phyloP scores from a whole-genome alignment of 2,888 invertebrate genomes.

The Apodemia hepburni region DNA sequence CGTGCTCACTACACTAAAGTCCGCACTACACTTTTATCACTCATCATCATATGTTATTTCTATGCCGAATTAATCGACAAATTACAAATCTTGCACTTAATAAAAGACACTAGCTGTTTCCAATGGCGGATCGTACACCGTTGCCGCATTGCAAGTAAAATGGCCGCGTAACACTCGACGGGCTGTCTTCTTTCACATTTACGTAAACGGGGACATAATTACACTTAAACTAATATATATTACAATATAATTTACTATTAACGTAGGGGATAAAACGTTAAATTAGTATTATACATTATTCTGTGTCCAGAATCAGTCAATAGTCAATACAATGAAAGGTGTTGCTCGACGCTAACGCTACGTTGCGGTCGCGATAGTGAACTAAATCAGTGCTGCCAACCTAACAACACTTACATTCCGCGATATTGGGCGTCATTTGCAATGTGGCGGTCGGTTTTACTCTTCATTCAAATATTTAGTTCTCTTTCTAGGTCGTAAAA shows the following conservation, averaged over 20 bases:
- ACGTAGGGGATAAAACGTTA: slow-evolving; percentile 77
- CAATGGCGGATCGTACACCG: slow-evolving; percentile 87
- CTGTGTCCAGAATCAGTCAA: slow-evolving; percentile 83
- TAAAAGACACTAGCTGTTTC: slow-evolving; percentile 84
- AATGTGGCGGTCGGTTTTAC: slow-evolving; percentile 62
- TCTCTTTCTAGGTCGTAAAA: slow-evolving; percentile 46
- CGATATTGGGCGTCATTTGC: slow-evolving; percentile 69
- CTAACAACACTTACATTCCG: slow-evolving; percentile 56
- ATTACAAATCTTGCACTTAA: slow-evolving; percentile 81
- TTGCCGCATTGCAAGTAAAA: slow-evolving; percentile 87
- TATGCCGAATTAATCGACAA: slow-evolving; percentile 72
- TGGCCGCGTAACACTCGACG: slow-evolving; percentile 83
- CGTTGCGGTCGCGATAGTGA: slow-evolving; percentile 79
- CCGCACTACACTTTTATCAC: slow-evolving; percentile 79
- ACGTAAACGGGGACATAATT: slow-evolving; percentile 75
- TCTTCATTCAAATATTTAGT: slow-evolving; percentile 47
- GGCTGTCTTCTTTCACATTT: slow-evolving; percentile 75
- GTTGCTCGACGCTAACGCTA: slow-evolving; percentile 83
- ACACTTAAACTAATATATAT: slow-evolving; percentile 75
- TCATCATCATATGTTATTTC: slow-evolving; percentile 75
- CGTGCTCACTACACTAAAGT: slow-evolving; percentile 80
- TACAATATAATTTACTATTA: slow-evolving; percentile 72
- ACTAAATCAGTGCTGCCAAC: slow-evolving; percentile 72
- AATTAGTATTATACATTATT: slow-evolving; percentile 84
- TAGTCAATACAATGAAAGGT: slow-evolving; percentile 88